Base-by-base conservation (phyloP, 2,797 vertebrate genomes). In the Chiloscyllium punctatum region DNA sequence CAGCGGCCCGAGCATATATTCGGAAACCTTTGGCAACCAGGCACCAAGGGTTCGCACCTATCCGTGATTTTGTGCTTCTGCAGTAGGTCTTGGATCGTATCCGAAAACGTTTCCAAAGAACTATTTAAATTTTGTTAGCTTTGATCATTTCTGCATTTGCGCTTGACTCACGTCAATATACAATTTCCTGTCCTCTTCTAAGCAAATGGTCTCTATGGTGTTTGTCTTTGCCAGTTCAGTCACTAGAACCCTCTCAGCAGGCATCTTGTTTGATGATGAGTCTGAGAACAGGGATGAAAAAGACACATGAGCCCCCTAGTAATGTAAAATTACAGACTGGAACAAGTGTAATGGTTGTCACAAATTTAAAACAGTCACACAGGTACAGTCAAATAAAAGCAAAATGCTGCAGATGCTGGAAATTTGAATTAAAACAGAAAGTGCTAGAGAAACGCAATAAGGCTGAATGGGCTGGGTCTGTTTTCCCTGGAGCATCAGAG, bases 161-260 rank as follows among this genome's bases (percentile, higher is more conserved):
- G 23, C 30, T 90, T 16, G 33, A 97, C 98, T 0, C 97, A 98
- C 98, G 0, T 98, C 97, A 0, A 98, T 97, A 87, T 74, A 96
- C 95, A 99, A 96, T 27, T 96, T 96, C 90, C 96, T 95, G 1
- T 96, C 84, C 1, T 8, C n/a, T 42, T 97, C 96, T 69, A 96
- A 96, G 21, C 95, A 84, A 88, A 97, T 96, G n/a, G 97, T 97
- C 88, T 98, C 97, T n/a, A 97, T 96, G 23, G 97, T 96, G 71
- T 98, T 97, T 77, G 30, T 91, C 9, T 97, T 96, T 8, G 95
- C 86, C 25, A 97, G 96, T 95, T 98, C 97, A 53, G 97, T 97
- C 86, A 98, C 96, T 66, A 96, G 0, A 0, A 72, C 66, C 21
- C 92, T 95, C 72, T 96, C 96, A 21, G 92, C 8, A 96, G 96